A percentile compares a stretch with the other conserved stretches of the same genome.
Conservation (phyloP, 1,140 invertebrate genomes). For the Neodiprion fabricii region DNA sequence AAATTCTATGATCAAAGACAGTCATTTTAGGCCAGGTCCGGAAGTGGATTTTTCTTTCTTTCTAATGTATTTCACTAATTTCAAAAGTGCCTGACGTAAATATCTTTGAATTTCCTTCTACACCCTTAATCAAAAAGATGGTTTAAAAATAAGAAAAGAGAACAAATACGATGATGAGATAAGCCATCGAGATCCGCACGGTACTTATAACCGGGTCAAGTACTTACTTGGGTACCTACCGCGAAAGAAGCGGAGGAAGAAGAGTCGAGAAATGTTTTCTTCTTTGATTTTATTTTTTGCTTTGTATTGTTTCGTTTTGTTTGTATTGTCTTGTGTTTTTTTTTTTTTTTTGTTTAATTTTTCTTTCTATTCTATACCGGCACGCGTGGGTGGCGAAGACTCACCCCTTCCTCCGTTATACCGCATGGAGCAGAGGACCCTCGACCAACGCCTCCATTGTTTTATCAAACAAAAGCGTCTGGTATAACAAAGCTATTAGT, state of each 20-base stretch:
- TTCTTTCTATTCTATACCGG: not conserved
- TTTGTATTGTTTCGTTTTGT: not conserved
- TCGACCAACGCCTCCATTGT: constrained; percentile 34
- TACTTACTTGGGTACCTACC: not conserved
- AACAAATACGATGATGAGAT: no score
- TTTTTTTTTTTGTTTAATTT: not conserved
- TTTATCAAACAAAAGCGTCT: constrained; percentile 45
- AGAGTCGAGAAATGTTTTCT: not conserved
- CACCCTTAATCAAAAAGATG: no score
- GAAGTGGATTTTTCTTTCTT: no score
- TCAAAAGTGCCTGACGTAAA: no score
- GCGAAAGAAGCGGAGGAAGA: not conserved
- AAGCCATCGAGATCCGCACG: not conserved
- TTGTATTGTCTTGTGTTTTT: not conserved
- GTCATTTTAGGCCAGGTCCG: no score
- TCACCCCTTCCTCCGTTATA: not conserved
- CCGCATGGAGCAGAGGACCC: not conserved
- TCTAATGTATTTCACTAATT: no score
- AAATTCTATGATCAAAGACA: no score
- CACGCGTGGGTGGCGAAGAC: not conserved
- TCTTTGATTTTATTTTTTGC: constrained; percentile 6
- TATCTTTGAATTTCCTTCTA: no score
- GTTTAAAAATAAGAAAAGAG: no score
- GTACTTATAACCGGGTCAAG: not conserved
- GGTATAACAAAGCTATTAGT: constrained; percentile 34